phyloP scores from a whole-genome alignment of 2,797 vertebrate genomes.

The Acridotheres tristis region DNA sequence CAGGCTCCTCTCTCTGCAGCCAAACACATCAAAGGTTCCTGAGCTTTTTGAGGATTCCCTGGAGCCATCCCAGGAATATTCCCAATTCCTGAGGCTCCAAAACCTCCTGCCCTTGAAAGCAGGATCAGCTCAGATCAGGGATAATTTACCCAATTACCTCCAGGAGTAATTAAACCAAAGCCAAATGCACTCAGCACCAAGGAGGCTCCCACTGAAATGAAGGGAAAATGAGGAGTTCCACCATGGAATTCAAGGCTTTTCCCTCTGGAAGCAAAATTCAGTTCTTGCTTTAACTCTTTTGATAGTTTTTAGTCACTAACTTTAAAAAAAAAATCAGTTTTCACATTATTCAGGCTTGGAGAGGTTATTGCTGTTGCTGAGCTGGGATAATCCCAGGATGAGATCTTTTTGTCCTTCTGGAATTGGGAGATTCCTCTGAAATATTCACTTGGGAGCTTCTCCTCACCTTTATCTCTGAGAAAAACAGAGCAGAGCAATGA shows the following conservation, averaged over 20 bases:
- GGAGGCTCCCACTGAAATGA: accelerated
- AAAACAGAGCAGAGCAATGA: not conserved
- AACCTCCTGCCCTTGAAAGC: not conserved
- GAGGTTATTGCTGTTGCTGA: not conserved
- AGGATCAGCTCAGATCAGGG: not conserved
- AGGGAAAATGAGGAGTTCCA: accelerated
- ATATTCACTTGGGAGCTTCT: not conserved
- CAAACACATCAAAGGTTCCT: not conserved
- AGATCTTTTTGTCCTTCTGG: not conserved
- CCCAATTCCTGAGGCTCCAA: not conserved
- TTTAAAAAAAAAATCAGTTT: not conserved
- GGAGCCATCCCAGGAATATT: not conserved
- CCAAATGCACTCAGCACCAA: not conserved
- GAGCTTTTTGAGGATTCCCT: not conserved
- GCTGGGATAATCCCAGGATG: not conserved
- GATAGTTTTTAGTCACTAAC: not conserved
- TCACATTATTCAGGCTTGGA: not conserved
- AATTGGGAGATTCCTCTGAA: not conserved
- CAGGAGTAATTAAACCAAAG: not conserved
- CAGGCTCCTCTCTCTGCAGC: not conserved
- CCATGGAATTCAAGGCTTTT: not conserved
- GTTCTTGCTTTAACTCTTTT: not conserved
- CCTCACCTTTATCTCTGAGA: not conserved
- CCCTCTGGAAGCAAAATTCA: not conserved
- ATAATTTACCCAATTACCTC: not conserved